Base-by-base conservation (phyloP, 2,888 invertebrate species). In the Carpatolechia fugitivella region DNA sequence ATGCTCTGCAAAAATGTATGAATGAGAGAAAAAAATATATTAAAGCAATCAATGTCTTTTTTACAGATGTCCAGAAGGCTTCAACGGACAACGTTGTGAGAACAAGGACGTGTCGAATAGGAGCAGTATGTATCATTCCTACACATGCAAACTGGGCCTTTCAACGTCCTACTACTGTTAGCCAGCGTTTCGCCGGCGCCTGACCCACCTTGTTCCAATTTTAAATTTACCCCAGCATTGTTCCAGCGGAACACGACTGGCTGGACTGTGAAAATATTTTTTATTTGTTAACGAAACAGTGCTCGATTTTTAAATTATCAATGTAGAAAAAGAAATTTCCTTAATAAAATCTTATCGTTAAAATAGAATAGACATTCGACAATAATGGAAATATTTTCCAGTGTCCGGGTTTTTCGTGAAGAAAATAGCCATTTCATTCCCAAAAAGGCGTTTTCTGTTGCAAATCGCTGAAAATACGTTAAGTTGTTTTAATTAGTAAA, bases 51-150 rank as follows among this genome's bases (percentile, higher is more conserved):
- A 35, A 1, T 36, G 54, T 53, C 48, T 60, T 61, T 38, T 54
- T n/a, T 61, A 89, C 91, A 95, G 95, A 90, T 96, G 95, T 88
- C 93, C 93, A 69, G 94, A 95, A 81, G 95, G 95, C 77, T 95
- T 93, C 92, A 93, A 93, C 80, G 95, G 95, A 75, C 92, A 92
- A 80, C 93, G 94, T 76, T 96, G 96, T 90, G 95, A 95, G 89
- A 93, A 92, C 85, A 95, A 96, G 93, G 93, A 94, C 86, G 93
- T 94, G 78, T 92, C 92, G 84, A 92, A 92, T 81, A 84, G 85
- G 79, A 93, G 94, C 92, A 94, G 94, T 95, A 94, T 93, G 94
- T 94, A 94, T 93, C 93, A 92, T 89, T 92, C 93, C 86, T 94
- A 93, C 91, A 92, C 93, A 89, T 95, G 95, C 93, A 94, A 93